A percentile compares a stretch with the other conserved stretches of the same genome.
phyloP scores from a whole-genome alignment of 2,888 invertebrate genomes.

The Cryptocheilus praepositus region DNA sequence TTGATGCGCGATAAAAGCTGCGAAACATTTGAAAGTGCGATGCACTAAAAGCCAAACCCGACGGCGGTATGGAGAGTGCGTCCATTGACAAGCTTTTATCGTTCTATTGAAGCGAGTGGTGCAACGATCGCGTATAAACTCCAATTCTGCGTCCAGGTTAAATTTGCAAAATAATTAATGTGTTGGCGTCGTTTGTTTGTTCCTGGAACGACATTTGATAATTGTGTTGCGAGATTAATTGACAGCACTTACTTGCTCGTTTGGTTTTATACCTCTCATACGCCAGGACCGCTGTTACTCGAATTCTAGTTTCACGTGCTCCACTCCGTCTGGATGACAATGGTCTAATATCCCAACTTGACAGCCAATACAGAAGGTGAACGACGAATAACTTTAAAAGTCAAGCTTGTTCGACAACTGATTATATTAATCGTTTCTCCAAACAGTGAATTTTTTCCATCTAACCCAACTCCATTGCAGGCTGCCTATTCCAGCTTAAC shows the following conservation, averaged over 20 bases:
- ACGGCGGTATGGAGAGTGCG: constrained; percentile 29
- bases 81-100: constrained; percentile 44
- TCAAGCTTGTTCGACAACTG: too few species aligned
- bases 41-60: constrained; percentile 50
- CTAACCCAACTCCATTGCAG: too few species aligned
- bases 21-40: constrained; percentile 54
- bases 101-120: constrained; percentile 20
- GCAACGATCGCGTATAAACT: constrained; percentile 42
- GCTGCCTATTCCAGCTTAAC: too few species aligned
- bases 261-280: not conserved
- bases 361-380: too few species aligned
- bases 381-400: too few species aligned
- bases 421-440: too few species aligned
- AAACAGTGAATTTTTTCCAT: too few species aligned
- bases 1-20: constrained; percentile 50
- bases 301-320: too few species aligned
- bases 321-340: too few species aligned
- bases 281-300: too few species aligned
- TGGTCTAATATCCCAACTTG: too few species aligned
- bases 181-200: not conserved
- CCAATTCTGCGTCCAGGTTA: not conserved
- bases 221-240: not conserved
- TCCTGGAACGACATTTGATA: constrained; percentile 3
- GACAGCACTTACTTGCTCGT: constrained; percentile 28
- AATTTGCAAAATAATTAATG: constrained; percentile 17